Evolutionary conservation across 1,140 invertebrate species (phyloP).

Genomic region (Antheraea mylitta): DNA sequence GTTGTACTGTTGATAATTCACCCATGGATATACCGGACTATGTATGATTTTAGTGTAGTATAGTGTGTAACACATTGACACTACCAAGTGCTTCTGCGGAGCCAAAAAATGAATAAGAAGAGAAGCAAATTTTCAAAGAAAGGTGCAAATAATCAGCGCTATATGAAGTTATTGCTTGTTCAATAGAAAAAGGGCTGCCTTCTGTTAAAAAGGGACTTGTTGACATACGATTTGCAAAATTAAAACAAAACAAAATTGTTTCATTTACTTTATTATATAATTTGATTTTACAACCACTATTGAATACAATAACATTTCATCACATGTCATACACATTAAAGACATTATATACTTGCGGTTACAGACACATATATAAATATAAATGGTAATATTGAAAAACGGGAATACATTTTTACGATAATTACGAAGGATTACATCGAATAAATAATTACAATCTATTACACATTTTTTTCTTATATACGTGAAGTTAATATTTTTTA

Average conservation of each 20-base stretch:
- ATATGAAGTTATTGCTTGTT: too few relatives aligned
- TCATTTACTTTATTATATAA: slow-evolving; percentile 76
- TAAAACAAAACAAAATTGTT: slow-evolving; percentile 28
- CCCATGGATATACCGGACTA: too few relatives aligned
- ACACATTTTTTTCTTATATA: background rate
- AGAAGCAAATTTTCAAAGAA: too few relatives aligned
- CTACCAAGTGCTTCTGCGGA: too few relatives aligned
- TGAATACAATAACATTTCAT: slow-evolving; percentile 73
- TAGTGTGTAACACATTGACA: too few relatives aligned
- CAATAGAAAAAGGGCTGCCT: too few relatives aligned
- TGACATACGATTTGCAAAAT: background rate
- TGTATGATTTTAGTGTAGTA: too few relatives aligned
- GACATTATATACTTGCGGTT: slow-evolving; percentile 56
- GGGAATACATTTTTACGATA: slow-evolving; percentile 41
- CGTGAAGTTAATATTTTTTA: background rate
- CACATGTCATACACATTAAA: slow-evolving; percentile 64
- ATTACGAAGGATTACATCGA: slow-evolving; percentile 35
- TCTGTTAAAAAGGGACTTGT: too few relatives aligned
- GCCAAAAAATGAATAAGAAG: too few relatives aligned
- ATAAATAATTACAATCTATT: slow-evolving; percentile 11
- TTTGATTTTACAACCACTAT: slow-evolving; percentile 74
- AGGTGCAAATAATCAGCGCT: too few relatives aligned
- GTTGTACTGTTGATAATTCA: too few relatives aligned
- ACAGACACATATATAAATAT: slow-evolving; percentile 65
- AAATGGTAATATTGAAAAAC: slow-evolving; percentile 46